A percentile compares a stretch with the other conserved stretches of the same genome.
Conservation (phyloP, 1,140 invertebrate species). For the Ladona fulva region DNA sequence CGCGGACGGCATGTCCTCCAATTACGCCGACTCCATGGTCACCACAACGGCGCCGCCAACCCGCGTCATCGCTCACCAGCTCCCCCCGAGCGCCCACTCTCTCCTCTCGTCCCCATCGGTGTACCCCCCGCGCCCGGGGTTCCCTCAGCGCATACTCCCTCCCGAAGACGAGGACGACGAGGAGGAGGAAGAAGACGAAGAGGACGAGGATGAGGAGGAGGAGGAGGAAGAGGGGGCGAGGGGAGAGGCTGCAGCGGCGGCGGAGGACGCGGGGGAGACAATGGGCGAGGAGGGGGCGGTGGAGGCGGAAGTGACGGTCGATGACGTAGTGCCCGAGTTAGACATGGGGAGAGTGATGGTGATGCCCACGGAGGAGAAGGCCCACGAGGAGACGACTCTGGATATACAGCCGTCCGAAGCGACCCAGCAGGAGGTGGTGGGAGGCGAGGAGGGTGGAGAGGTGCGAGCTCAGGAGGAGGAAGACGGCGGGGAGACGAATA, state of each 20-base stretch:
- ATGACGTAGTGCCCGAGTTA: neutral
- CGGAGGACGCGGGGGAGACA: neutral
- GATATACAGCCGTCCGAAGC: constrained; percentile 28
- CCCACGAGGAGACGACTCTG: constrained; percentile 24
- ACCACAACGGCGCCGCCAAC: constrained; percentile 29
- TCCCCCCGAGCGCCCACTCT: constrained; percentile 41
- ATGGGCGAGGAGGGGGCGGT: constrained; percentile 23
- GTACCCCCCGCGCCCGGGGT: constrained; percentile 59
- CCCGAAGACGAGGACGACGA: constrained; percentile 26
- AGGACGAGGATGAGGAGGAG: constrained; percentile 18
- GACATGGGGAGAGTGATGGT: neutral
- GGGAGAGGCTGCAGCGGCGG: neutral
- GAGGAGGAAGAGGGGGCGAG: neutral
- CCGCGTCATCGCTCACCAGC: constrained; percentile 33
- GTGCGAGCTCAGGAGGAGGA: constrained; percentile 17
- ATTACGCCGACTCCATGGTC: constrained; percentile 13
- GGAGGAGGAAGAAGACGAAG: constrained; percentile 30
- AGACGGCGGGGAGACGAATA: constrained; percentile 28
- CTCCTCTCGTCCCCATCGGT: constrained; percentile 52
- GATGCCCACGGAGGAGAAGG: constrained; percentile 35
- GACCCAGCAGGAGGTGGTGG: neutral
- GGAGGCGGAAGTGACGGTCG: constrained; percentile 30
- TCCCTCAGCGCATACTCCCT: constrained; percentile 53
- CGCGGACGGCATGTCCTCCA: constrained; percentile 22
- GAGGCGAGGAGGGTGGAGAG: neutral